phyloP scores from a whole-genome alignment of 2,797 vertebrate genomes.

The Acrossocheilus wenchowensis region DNA sequence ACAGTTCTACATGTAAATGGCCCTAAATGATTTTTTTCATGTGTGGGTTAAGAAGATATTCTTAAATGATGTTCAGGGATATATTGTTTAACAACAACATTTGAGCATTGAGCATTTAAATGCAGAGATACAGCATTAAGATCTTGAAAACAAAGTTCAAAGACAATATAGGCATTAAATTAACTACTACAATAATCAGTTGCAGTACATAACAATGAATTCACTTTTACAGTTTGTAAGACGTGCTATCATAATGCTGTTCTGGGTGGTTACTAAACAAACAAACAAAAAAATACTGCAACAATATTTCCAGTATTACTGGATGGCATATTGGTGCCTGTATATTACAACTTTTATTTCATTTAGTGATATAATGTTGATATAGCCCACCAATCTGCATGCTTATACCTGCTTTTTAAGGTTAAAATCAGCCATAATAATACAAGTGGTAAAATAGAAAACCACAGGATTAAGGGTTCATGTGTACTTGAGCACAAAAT shows the following conservation, averaged over 20 bases:
- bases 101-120: background rate
- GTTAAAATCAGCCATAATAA: background rate
- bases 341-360: background rate
- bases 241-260: background rate
- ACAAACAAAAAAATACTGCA: background rate
- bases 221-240: background rate
- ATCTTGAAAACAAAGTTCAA: background rate
- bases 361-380: background rate
- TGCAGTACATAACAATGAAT: background rate
- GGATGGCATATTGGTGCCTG: background rate
- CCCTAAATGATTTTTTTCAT: background rate
- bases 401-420: background rate
- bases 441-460: background rate
- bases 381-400: background rate
- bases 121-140: background rate
- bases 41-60: background rate
- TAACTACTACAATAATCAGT: background rate
- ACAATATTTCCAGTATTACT: background rate
- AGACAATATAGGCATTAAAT: background rate
- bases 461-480: background rate
- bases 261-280: background rate
- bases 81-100: background rate
- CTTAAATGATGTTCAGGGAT: background rate
- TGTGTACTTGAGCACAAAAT: background rate
- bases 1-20: background rate